phyloP scores from a whole-genome alignment of 2,888 invertebrate species.

The Conchocele bisecta region DNA sequence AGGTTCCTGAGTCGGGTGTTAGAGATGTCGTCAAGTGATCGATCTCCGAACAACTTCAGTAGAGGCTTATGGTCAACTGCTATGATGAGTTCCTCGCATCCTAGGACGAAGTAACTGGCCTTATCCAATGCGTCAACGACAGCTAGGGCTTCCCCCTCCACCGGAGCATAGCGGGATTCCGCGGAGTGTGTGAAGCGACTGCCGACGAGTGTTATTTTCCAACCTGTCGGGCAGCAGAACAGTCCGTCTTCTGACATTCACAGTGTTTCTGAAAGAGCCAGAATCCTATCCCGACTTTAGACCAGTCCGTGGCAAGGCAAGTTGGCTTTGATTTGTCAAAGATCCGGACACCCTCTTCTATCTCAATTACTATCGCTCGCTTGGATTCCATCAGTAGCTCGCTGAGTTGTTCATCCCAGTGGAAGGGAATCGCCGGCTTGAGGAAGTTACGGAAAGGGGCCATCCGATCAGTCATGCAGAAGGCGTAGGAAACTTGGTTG shows the following conservation, averaged over 20 bases:
- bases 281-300: constrained; percentile 4
- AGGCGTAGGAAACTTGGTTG: constrained; percentile 60
- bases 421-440: constrained; percentile 15
- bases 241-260: constrained; percentile 26
- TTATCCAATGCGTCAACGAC: constrained; percentile 20
- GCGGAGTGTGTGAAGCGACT: constrained; percentile 55
- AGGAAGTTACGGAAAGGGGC: neutral
- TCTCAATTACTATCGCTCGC: constrained; percentile 26
- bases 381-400: constrained; percentile 35
- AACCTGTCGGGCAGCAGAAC: constrained; percentile 52
- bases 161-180: constrained; percentile 35
- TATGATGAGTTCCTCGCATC: constrained; percentile 28
- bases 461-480: neutral
- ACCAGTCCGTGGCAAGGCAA: constrained; percentile 62
- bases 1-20: constrained; percentile 44
- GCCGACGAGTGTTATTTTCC: constrained; percentile 53
- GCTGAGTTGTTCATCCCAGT: constrained; percentile 27
- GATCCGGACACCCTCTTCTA: constrained; percentile 52
- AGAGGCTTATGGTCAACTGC: constrained; percentile 43
- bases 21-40: constrained; percentile 30
- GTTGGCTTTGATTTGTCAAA: constrained; percentile 55
- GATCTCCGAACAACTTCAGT: constrained; percentile 28
- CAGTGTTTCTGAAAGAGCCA: constrained; percentile 60
- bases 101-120: constrained; percentile 42
- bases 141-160: constrained; percentile 30